Base-by-base conservation (phyloP, 2,113 vertebrate species). In the Phalacrocorax carbo region DNA sequence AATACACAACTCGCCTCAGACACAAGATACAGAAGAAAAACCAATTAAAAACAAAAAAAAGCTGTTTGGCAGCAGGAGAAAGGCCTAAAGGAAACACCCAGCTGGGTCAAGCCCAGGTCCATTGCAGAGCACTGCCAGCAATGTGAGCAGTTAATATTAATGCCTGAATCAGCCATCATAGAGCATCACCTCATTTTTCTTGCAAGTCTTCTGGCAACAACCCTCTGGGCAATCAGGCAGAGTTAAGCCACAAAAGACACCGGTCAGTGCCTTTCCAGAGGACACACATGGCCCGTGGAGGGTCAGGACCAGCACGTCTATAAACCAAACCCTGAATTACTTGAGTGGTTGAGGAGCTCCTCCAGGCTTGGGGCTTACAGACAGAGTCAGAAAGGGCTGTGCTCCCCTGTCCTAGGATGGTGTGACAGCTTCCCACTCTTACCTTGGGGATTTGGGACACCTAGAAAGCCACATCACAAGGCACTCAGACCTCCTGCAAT, bases 281-380 rank as follows among this genome's bases (percentile, higher is more conserved):
- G 80, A 55, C 34, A 44, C 0, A 1, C 13, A 2, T 0, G 3
- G 71, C 3, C 52, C 71, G 0, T 2, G 15, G 80, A 23, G 15
- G 20, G 23, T 29, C 62, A 86, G 29, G 44, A 29, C 52, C 48
- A 93, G 66, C 34, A 46, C 1, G 1, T 34, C 49, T 44, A 14
- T 4, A 48, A 86, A 44, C 44, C 23, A 88, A 80, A 65, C 30
- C 23, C 34, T 21, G 26, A 69, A 36, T 26, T 5, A 25, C 20
- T 36, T 4, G 1, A 22, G 29, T 4, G 2, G 6, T 0, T 42
- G 42, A 72, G 61, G 65, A 60, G n/a, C 49, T 70, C 12, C 23
- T 86, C 20, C 51, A 36, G 38, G 44, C 30, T 49, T 36, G 17
- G 22, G 13, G 30, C 13, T 76, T 48, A 23, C 30, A 58, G 68